phyloP scores from a whole-genome alignment of 2,888 invertebrate genomes.

The Cenopis cana region DNA sequence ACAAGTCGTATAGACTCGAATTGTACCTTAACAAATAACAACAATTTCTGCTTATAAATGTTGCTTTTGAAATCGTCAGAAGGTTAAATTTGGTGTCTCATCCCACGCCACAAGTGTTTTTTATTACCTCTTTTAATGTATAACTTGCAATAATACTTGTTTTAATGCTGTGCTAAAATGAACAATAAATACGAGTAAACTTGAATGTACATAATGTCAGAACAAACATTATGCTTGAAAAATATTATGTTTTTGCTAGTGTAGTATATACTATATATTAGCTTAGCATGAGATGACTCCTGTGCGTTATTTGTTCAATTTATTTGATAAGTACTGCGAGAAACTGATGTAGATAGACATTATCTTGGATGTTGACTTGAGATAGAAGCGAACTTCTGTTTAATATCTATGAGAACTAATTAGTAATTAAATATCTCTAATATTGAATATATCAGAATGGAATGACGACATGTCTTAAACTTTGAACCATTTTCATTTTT shows the following conservation, averaged over 20 bases:
- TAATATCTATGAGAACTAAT: not conserved
- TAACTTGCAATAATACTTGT: slow-evolving; percentile 26
- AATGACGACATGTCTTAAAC: too few relatives aligned
- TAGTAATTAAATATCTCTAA: too few relatives aligned
- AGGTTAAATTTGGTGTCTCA: slow-evolving; percentile 28
- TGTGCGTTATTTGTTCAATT: slow-evolving; percentile 32
- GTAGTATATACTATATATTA: too few relatives aligned
- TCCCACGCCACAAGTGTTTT: slow-evolving; percentile 27
- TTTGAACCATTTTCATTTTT: too few relatives aligned
- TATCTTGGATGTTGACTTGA: slow-evolving; percentile 22
- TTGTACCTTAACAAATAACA: slow-evolving; percentile 24
- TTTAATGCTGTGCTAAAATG: slow-evolving; percentile 30
- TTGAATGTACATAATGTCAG: slow-evolving; percentile 30
- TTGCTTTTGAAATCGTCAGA: slow-evolving; percentile 30
- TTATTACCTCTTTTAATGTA: slow-evolving; percentile 23
- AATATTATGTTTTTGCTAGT: slow-evolving; percentile 38
- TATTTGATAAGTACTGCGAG: slow-evolving; percentile 36
- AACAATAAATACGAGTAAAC: slow-evolving; percentile 34
- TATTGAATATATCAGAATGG: not conserved
- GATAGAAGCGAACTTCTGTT: not conserved
- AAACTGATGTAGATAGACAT: slow-evolving; percentile 17
- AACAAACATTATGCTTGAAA: slow-evolving; percentile 34
- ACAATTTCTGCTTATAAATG: slow-evolving; percentile 30
- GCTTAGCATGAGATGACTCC: slow-evolving; percentile 35
- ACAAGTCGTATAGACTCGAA: slow-evolving; percentile 31